Evolutionary conservation across 2,797 vertebrate species (phyloP).

Genomic region (Fistularia commersonii): DNA sequence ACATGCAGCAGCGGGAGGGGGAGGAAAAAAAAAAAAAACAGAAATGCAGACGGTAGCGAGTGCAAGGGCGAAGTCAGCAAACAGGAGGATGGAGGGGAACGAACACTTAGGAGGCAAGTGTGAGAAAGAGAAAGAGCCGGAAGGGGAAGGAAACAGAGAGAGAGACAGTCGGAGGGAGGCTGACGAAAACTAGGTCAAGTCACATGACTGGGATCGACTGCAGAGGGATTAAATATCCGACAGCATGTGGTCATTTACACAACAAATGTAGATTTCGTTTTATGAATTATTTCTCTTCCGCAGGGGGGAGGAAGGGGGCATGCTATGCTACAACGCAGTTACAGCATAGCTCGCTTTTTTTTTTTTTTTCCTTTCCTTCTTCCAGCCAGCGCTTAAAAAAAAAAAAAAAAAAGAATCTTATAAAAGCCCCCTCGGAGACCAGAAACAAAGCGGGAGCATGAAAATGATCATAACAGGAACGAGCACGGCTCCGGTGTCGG

Average conservation of each 20-base stretch:
- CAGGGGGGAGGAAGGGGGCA: conserved; percentile 42
- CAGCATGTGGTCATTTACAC: conserved; percentile 80
- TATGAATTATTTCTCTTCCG: conserved; percentile 62
- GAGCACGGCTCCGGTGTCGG: conserved; percentile 42
- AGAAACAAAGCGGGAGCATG: conserved; percentile 63
- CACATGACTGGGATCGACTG: conserved; percentile 76
- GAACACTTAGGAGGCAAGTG: conserved; percentile 19
- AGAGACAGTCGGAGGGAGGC: conserved; percentile 42
- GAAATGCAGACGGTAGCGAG: conserved; percentile 23
- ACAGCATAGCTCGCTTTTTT: too few relatives aligned
- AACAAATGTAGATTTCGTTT: conserved; percentile 75
- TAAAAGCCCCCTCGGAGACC: conserved; percentile 54
- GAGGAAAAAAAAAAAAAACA: conserved; percentile 11
- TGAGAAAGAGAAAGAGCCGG: conserved; percentile 21
- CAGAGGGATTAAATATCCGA: conserved; percentile 75
- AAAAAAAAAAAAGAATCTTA: conserved; percentile 47
- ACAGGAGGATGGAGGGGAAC: conserved; percentile 11
- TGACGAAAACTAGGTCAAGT: conserved; percentile 77
- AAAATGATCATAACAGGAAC: conserved; percentile 62
- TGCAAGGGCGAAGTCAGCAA: conserved; percentile 13
- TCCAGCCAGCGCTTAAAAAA: conserved; percentile 46
- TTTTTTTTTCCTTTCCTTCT: too few relatives aligned
- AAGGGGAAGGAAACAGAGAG: conserved; percentile 35
- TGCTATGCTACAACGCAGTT: conserved; percentile 26
- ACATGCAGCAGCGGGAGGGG: too few relatives aligned